Percentiles rank a stretch among this genome's conserved stretches.
phyloP scores from a whole-genome alignment of 2,888 invertebrate species.

The Romanomermis culicivorax region DNA sequence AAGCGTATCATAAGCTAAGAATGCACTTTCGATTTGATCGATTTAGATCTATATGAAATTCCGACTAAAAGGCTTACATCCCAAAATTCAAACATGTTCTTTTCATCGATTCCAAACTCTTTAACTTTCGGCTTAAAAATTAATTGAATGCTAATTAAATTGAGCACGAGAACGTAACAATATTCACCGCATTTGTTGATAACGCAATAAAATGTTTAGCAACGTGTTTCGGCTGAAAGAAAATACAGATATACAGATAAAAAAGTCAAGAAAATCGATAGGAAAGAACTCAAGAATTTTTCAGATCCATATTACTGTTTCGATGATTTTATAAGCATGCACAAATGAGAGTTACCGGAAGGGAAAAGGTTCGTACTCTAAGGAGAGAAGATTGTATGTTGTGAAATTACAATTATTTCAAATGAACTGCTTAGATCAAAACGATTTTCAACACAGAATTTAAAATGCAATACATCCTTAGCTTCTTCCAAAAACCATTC shows the following conservation, averaged over 20 bases:
- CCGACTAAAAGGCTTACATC: constrained; percentile 39
- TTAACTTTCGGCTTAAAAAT: constrained; percentile 50
- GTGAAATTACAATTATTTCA: too few species aligned
- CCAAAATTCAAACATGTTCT: constrained; percentile 99
- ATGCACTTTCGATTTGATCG: too few species aligned
- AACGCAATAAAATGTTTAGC: constrained; percentile 94
- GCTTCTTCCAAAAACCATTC: constrained; percentile 66
- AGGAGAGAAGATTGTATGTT: constrained; percentile 10
- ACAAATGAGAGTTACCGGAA: background rate
- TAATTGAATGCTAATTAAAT: background rate
- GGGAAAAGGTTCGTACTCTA: background rate
- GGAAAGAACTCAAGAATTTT: constrained; percentile 5
- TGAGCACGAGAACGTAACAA: background rate
- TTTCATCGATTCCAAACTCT: constrained; percentile 84
- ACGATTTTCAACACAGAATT: background rate
- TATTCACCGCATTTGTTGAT: constrained; percentile 60
- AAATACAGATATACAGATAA: background rate
- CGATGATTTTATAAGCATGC: background rate
- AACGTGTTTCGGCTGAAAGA: constrained; percentile 40
- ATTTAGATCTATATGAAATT: too few species aligned
- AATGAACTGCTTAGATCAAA: constrained; percentile 4
- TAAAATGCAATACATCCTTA: constrained; percentile 47
- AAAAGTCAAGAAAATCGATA: constrained; percentile 3
- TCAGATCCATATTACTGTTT: constrained; percentile 1
- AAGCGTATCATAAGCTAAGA: too few species aligned